Evolutionary conservation across 30 jellyfish, hydroid and myxozoan genomes (phyloP).

Genomic region (Hydractinia echinata): DNA sequence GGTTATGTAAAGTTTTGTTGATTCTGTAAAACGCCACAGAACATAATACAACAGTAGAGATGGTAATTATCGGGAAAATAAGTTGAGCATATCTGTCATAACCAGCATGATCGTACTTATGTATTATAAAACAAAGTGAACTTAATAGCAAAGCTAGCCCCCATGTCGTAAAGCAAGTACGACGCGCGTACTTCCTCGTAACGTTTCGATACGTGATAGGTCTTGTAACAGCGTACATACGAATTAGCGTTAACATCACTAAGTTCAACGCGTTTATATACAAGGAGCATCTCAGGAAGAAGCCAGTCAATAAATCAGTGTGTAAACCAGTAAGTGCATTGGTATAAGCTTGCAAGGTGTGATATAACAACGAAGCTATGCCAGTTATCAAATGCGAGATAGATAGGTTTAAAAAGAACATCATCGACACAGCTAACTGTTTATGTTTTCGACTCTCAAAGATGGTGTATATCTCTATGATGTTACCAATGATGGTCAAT

Average conservation of each 20-base stretch:
- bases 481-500: background rate
- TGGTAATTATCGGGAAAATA: background rate
- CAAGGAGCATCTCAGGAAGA: background rate
- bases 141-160: background rate
- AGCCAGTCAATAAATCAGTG: background rate
- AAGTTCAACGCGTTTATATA: background rate
- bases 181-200: background rate
- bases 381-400: background rate
- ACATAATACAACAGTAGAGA: background rate
- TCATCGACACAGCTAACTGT: conserved; percentile 6
- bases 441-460: background rate
- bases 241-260: background rate
- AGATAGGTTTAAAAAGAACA: background rate
- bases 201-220: conserved; percentile 4
- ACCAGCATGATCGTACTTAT: background rate
- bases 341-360: background rate
- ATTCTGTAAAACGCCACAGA: background rate
- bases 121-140: background rate
- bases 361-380: background rate
- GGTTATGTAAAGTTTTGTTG: background rate
- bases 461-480: background rate
- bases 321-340: background rate
- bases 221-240: conserved; percentile 4
- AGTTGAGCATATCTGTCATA: background rate
- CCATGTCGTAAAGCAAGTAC: background rate